Base-by-base conservation (phyloP, 2,797 vertebrate genomes). In the Champsocephalus esox region DNA sequence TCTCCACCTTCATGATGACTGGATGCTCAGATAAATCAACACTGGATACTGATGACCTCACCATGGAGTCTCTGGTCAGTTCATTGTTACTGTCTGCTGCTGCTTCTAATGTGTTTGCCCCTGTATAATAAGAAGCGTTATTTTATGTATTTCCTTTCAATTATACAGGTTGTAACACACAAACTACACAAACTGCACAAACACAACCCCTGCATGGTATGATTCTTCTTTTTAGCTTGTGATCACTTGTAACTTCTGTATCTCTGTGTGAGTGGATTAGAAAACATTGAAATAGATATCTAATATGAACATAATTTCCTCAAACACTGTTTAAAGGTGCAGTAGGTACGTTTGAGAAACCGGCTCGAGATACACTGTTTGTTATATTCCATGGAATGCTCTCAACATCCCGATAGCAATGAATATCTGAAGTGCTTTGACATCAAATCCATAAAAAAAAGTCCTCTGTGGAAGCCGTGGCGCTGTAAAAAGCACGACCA, bases 1-100 rank as follows among this genome's bases (percentile, higher is more conserved):
- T 88, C 77, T 81, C 77, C 69, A 79, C 89, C 77, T 79, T 75
- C 75, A 64, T 49, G 55, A 86, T 79, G 79, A 77, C 85, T 87
- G 21, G 50, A 75, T 77, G 81, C 75, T 80, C 50, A 41, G 65
- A 64, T 83, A 75, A 82, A 85, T 81, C 84, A 79, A 86, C 80
- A 80, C 43, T 56, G 80, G 81, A 75, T 82, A 52, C 75, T 52
- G 83, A 89, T 83, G 76, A 77, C 59, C 68, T 91, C 75, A 90
- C 78, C 63, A 77, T 70, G 69, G 70, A 71, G 68, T 84, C 64
- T 77, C 57, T 59, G 84, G 79, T 87, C 87, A 86, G 62, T 82
- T 83, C 43, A 52, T 59, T 17, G 75, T 72, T 63, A 59, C 58
- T 57, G 56, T 14, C 13, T 45, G 28, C 46, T 17, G 58, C 24